Conservation (phyloP, 2,888 invertebrate genomes). For the Sphecodes monilicornis region DNA sequence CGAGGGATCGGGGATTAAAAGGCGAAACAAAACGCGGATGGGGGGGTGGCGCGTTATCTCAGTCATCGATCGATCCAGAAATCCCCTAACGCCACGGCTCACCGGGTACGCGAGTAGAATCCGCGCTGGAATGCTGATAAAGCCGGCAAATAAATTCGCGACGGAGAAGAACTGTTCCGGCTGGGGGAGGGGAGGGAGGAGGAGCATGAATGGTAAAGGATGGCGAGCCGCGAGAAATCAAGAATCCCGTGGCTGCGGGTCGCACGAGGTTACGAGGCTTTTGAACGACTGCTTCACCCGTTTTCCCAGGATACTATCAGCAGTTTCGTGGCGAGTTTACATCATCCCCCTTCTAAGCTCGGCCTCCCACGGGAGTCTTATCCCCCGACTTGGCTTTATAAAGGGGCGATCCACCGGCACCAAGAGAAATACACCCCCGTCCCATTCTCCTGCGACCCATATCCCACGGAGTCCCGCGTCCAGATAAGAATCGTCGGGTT, state of each 20-base stretch:
- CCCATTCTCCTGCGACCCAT: conserved; percentile 51
- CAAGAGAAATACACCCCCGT: conserved; percentile 18
- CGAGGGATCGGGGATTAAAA: not conserved
- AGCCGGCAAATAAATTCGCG: conserved; percentile 35
- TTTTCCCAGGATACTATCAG: conserved; percentile 74
- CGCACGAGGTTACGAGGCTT: conserved; percentile 49
- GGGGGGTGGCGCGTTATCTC: not conserved
- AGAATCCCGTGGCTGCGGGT: not conserved
- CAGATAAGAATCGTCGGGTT: conserved; percentile 65
- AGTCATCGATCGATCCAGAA: not conserved
- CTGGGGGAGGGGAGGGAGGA: not conserved
- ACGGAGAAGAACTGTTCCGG: not conserved
- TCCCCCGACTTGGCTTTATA: conserved; percentile 72
- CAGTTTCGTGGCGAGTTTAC: conserved; percentile 76
- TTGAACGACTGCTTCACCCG: conserved; percentile 61
- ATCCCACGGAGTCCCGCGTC: conserved; percentile 46
- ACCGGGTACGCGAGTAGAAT: conserved; percentile 8
- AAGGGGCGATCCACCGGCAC: conserved; percentile 63
- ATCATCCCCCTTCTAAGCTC: conserved; percentile 71
- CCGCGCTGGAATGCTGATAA: conserved; percentile 16
- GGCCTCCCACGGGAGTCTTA: conserved; percentile 75
- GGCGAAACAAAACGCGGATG: not conserved
- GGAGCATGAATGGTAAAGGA: conserved; percentile 10
- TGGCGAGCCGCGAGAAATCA: conserved; percentile 16
- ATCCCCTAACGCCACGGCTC: conserved; percentile 11